Evolutionary conservation across 2,113 vertebrate species (phyloP).

Genomic region (Osmerus eperlanus): DNA sequence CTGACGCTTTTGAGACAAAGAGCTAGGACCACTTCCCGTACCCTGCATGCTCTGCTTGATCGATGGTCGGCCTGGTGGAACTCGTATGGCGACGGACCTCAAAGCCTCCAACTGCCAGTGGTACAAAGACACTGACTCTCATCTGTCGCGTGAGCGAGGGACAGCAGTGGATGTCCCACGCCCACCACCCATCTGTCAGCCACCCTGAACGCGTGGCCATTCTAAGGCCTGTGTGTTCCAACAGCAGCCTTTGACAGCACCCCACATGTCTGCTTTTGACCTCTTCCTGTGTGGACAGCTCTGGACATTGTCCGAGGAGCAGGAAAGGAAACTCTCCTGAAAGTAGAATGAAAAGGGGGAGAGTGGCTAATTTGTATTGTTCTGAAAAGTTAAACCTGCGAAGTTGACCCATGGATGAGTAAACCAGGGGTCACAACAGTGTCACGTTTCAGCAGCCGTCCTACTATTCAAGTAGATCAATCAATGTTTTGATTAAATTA

Average conservation of each 20-base stretch:
- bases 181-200: constrained; percentile 70
- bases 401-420: too few species aligned
- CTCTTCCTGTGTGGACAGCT: constrained; percentile 21
- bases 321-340: constrained; percentile 30
- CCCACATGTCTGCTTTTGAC: constrained; percentile 35
- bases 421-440: too few species aligned
- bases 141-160: constrained; percentile 57
- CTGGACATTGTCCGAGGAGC: constrained; percentile 40
- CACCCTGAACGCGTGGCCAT: constrained; percentile 47
- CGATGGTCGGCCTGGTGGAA: constrained; percentile 47
- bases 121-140: constrained; percentile 56
- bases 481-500: not conserved
- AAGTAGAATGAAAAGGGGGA: constrained; percentile 20
- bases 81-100: constrained; percentile 49
- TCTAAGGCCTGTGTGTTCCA: constrained; percentile 47
- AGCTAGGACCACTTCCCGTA: constrained; percentile 59
- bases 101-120: constrained; percentile 39
- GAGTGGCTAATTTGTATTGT: not conserved
- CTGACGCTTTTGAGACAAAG: constrained; percentile 75
- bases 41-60: constrained; percentile 63
- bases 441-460: too few species aligned
- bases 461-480: too few species aligned
- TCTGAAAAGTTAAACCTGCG: too few species aligned
- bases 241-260: constrained; percentile 25
- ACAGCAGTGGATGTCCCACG: constrained; percentile 37